Conservation (phyloP, 2,888 invertebrate species). For the Choristoneura rosaceana region DNA sequence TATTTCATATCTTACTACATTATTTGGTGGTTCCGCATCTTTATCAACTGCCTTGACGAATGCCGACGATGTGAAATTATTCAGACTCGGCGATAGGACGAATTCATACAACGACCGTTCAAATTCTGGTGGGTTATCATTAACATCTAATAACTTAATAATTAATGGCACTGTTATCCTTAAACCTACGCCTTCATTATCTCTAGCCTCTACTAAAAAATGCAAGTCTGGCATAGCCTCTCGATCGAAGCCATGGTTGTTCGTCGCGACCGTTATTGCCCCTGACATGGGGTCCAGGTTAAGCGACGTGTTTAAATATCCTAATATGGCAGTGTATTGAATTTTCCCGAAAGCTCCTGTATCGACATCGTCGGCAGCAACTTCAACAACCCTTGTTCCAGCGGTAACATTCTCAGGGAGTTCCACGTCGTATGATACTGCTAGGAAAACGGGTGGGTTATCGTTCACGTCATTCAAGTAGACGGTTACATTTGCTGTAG, state of each 20-base stretch:
- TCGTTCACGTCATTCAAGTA: conserved; percentile 95
- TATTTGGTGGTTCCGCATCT: conserved; percentile 94
- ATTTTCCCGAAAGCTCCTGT: conserved; percentile 91
- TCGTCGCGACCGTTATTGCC: conserved; percentile 91
- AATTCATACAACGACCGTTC: conserved; percentile 92
- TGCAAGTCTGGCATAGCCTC: conserved; percentile 91
- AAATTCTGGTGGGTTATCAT: conserved; percentile 95
- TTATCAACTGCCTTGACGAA: conserved; percentile 93
- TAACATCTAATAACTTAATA: conserved; percentile 91
- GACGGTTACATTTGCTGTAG: conserved; percentile 91
- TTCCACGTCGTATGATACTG: conserved; percentile 89
- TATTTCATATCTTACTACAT: conserved; percentile 93
- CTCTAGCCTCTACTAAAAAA: conserved; percentile 94
- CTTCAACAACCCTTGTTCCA: conserved; percentile 89
- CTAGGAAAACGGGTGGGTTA: conserved; percentile 92
- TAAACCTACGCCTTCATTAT: conserved; percentile 93
- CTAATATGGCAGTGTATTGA: conserved; percentile 91
- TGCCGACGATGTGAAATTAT: conserved; percentile 91
- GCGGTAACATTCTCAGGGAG: conserved; percentile 93
- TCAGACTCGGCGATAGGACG: conserved; percentile 89
- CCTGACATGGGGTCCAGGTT: conserved; percentile 92
- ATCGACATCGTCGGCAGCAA: conserved; percentile 93
- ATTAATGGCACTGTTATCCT: conserved; percentile 90
- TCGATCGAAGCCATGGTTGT: conserved; percentile 92
- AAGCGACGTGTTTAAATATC: conserved; percentile 92